Base-by-base conservation (phyloP, 2,113 vertebrate species). In the Isurus oxyrinchus region DNA sequence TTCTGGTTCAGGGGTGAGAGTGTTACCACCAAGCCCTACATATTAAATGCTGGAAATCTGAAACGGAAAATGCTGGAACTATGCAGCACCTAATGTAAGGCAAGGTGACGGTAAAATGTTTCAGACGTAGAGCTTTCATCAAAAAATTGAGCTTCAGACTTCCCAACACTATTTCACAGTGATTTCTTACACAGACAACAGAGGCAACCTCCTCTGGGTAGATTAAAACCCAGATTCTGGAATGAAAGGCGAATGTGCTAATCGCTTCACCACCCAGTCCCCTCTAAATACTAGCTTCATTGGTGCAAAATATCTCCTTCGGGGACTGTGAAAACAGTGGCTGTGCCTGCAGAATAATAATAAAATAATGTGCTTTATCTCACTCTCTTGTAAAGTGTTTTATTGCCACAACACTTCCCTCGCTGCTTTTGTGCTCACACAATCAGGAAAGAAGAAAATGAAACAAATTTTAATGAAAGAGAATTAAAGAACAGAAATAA, bases 381-480 rank as follows among this genome's bases (percentile, higher is more conserved):
- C 19, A 35, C 90, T 94, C 59, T 40, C 59, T 94, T 63, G 90
- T 63, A 63, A 94, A 95, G 44, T 14, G 94, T 55, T 95, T 69
- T 14, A 55, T 53, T 72, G 25, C 94, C 27, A 35, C 94, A 69
- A 67, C 94, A 95, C 49, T 95, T 95, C 67, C 44, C 59, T 40
- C 11, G 67, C 67, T 72, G 67, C 25, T 67, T 95, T 72, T 95
- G 94, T 95, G 11, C 49, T 72, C 67, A 23, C 21, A 94, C 90
- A 76, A 35, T 95, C 94, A 76, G 66, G 8, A 44, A 11, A 5
- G 40, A 72, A 94, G 25, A 95, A 49, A 16, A 69, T 49, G 66
- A 69, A 69, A 95, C 94, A 95, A 66, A 44, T 66, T 55, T 27
- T 49, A 72, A 95, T 69, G 94, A 72, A 95, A 95, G 63, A 10